Evolutionary conservation across 2,888 invertebrate genomes (phyloP).

Genomic region (Pheosia tremula): DNA sequence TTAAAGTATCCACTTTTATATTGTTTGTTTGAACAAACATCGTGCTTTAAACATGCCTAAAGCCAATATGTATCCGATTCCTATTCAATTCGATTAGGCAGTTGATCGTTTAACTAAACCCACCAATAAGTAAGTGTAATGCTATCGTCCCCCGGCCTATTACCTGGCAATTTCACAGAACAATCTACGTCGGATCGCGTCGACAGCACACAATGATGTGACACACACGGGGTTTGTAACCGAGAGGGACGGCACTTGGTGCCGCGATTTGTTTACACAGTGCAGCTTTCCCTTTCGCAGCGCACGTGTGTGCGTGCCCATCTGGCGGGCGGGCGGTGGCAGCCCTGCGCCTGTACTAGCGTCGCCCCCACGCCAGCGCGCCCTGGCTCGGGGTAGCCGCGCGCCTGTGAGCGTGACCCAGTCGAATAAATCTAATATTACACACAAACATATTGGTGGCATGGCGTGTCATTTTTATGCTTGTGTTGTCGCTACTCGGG

Average conservation of each 20-base stretch:
- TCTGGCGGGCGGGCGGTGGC: slow-evolving; percentile 73
- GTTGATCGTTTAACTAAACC: slow-evolving; percentile 68
- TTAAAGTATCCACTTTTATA: slow-evolving; percentile 11
- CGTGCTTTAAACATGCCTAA: slow-evolving; percentile 7
- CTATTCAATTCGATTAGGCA: slow-evolving; percentile 76
- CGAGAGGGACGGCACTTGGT: slow-evolving; percentile 75
- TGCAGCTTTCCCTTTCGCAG: slow-evolving; percentile 82
- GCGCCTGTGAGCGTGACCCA: slow-evolving; percentile 78
- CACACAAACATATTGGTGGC: slow-evolving; percentile 83
- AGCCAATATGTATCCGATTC: slow-evolving; percentile 44
- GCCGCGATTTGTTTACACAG: slow-evolving; percentile 82
- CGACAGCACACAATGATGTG: slow-evolving; percentile 76
- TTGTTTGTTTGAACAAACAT: slow-evolving; percentile 12
- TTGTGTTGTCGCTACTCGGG: slow-evolving; percentile 82
- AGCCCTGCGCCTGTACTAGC: slow-evolving; percentile 63
- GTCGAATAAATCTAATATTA: slow-evolving; percentile 83
- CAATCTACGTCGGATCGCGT: slow-evolving; percentile 78
- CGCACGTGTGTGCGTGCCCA: slow-evolving; percentile 74
- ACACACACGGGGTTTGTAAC: slow-evolving; percentile 74
- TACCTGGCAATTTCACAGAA: slow-evolving; percentile 85
- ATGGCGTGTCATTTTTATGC: slow-evolving; percentile 82
- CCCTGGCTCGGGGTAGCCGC: slow-evolving; percentile 73
- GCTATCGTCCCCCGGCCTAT: slow-evolving; percentile 81
- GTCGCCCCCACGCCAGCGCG: slow-evolving; percentile 72
- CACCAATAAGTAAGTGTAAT: slow-evolving; percentile 82